These are phyloP conservation scores for Malurus splendens DNA, from an alignment of 2,797 vertebrate genomes.

Conservation along the genomic window DNA sequence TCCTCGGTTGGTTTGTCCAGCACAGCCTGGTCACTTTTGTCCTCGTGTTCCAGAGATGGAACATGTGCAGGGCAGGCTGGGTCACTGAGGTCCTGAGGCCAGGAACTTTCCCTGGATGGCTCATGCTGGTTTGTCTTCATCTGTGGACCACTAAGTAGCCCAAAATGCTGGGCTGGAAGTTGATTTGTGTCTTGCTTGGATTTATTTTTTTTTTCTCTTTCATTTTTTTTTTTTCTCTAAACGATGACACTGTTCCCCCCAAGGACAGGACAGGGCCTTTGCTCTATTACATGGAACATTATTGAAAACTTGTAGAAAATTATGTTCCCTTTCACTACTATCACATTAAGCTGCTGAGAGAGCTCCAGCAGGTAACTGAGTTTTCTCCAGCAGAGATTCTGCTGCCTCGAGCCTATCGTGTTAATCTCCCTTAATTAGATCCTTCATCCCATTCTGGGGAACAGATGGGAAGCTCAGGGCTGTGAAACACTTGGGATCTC, in stretches of 20 bases:
- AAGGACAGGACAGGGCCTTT: neutral
- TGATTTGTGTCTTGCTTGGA: neutral
- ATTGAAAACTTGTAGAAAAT: conserved; percentile 8
- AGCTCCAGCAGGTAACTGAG: neutral
- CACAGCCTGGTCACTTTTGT: neutral
- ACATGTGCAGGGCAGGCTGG: rapidly evolving
- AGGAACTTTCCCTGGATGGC: neutral
- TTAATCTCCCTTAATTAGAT: conserved; percentile 45
- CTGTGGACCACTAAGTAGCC: neutral
- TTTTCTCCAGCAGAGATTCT: conserved; percentile 4
- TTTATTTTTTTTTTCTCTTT: neutral
- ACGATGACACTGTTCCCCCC: neutral
- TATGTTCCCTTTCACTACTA: neutral
- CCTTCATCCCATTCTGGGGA: neutral
- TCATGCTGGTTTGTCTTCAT: rapidly evolving
- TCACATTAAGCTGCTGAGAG: neutral
- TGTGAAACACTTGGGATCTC: neutral
- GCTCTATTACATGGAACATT: neutral
- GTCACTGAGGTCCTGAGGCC: neutral
- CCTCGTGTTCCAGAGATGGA: neutral
- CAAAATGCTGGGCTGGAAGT: neutral
- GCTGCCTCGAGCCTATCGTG: neutral
- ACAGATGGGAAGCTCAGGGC: conserved; percentile 14
- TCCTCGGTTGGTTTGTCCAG: neutral
- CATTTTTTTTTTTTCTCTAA: neutral